phyloP scores from a whole-genome alignment of 2,888 invertebrate genomes.

The Pseudococcus longispinus region DNA sequence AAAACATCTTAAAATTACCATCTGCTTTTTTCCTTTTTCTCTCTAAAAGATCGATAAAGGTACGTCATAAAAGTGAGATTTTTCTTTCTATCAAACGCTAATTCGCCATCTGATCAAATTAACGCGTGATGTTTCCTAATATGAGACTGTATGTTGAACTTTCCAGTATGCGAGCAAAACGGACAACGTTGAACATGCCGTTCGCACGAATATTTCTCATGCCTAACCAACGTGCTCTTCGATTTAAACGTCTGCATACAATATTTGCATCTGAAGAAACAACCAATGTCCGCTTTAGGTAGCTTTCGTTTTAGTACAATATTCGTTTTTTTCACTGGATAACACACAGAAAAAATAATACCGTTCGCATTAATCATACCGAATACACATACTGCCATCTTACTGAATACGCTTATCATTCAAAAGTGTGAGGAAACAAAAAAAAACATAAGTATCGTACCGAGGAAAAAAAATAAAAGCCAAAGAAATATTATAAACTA shows the following conservation, averaged over 20 bases:
- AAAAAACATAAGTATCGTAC: neutral
- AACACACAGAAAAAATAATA: conserved; percentile 26
- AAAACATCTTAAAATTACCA: neutral
- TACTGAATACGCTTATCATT: neutral
- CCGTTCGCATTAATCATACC: conserved; percentile 20
- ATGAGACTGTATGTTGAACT: conserved; percentile 49
- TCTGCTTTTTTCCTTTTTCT: neutral
- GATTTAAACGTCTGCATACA: conserved; percentile 40
- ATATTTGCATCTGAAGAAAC: conserved; percentile 40
- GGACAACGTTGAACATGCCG: conserved; percentile 45
- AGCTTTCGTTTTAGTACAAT: neutral
- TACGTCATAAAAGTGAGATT: neutral
- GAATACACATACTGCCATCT: neutral
- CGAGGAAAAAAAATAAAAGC: neutral
- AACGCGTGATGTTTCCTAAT: conserved; percentile 47
- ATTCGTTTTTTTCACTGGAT: neutral
- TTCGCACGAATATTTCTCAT: conserved; percentile 47
- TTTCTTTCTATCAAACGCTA: neutral
- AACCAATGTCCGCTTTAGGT: neutral
- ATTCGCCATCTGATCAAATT: neutral
- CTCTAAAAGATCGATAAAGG: neutral
- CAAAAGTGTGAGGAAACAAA: neutral
- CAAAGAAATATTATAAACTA: neutral
- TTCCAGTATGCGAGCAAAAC: conserved; percentile 39
- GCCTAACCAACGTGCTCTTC: conserved; percentile 44